Percentiles rank a stretch among this genome's conserved stretches.
phyloP scores from a whole-genome alignment of 2,797 vertebrate species.

The Silurus aristotelis region DNA sequence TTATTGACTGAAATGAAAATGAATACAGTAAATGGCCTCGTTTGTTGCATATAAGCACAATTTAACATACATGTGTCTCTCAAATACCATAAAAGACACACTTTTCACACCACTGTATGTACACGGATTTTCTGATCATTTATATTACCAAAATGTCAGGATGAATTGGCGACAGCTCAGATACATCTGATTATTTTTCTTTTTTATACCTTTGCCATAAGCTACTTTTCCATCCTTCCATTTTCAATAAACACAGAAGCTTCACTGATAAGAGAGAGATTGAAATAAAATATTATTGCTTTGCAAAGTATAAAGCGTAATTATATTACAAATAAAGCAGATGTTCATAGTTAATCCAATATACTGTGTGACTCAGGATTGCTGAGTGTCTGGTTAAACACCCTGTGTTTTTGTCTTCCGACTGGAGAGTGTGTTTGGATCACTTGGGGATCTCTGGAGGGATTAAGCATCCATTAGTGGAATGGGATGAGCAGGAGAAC shows the following conservation, averaged over 20 bases:
- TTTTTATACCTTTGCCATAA: not conserved
- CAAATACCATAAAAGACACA: no score
- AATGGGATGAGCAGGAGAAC: conserved; percentile 1
- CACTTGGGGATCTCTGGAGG: conserved; percentile 17
- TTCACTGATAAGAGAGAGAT: not conserved
- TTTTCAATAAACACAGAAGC: not conserved
- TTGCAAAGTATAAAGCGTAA: no score
- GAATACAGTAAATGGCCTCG: no score
- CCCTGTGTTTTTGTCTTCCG: conserved; percentile 7
- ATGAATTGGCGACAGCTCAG: not conserved
- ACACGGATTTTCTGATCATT: not conserved
- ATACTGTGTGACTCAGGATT: not conserved
- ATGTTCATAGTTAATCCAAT: not conserved
- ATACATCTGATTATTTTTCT: not conserved
- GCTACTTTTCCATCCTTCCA: no score
- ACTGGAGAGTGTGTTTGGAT: conserved; percentile 1
- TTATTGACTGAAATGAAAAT: no score
- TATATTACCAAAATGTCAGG: not conserved
- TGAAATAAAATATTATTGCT: no score
- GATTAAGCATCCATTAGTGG: conserved; percentile 36
- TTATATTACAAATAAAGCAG: not conserved
- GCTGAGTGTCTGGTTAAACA: not conserved
- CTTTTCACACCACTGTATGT: not conserved
- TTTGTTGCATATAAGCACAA: no score
- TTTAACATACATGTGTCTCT: no score